Evolutionary conservation across 2,888 invertebrate genomes (phyloP), one percentile per base, ranked within the genome.

Genomic region (Cheilosia scutellata): DNA sequence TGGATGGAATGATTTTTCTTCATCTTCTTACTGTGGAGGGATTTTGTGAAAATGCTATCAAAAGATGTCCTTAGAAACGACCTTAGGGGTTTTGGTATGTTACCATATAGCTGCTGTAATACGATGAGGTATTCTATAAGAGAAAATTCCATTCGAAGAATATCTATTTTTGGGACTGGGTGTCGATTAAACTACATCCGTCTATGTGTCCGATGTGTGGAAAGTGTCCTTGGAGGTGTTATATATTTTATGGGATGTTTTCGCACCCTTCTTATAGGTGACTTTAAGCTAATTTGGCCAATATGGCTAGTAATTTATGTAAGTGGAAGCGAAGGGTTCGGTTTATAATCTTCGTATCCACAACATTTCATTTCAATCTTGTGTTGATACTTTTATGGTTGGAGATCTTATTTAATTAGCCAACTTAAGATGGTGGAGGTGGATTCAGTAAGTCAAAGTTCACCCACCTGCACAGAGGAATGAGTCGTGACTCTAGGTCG

Each of bases 51-150:
- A 63, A 66, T 79, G 29, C 44, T 40, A 74, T 74, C 71, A 51
- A 68, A 60, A 72, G 74, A 70, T 66, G 55, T 78, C 68, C 78
- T 72, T 83, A 42, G 9, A 57, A 66, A 25, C 72, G 63, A 83
- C 63, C 79, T 74, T 68, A 72, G 58, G 78, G 62, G 51, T 74
- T 70, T 72, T 68, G 83, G 44, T 62, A 74, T 63, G 66, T 68
- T 78, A 68, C 42, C 57, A 72, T 62, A 72, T 53, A 68, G 49
- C 44, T 5, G 13, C 25, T 25, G 62, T 62, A 33, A 70, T 70
- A 71, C 44, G 33, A 51, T 40, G 65, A 65, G 65, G 40, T 57
- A 65, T 33, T 75, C 49, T 65, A n/a, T n/a, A 47, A 44, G 53
- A 66, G 70, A 82, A 77, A 72, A 66, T 60, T 11, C 37, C 11